Evolutionary conservation across 92 coral and sea anemone species (phyloP), one percentile per base, ranked within the genome.

Genomic region (Palythoa heliodiscus): DNA sequence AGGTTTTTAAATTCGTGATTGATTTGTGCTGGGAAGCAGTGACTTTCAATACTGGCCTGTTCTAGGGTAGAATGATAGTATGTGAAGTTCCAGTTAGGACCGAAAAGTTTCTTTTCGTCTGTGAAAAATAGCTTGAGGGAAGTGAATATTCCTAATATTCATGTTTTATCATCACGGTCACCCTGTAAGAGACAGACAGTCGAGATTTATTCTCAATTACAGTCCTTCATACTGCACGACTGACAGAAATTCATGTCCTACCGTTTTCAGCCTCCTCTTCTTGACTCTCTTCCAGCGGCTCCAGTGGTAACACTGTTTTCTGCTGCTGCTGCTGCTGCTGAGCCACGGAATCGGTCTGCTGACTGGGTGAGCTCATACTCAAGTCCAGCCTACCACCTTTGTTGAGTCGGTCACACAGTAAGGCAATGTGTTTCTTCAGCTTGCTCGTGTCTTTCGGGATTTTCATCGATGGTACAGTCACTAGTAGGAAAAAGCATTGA

Each of bases 361-460:
- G 98, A 11, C 86, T 86, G 6, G 87, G 89, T 43, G 93, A 91
- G 25, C 91, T 87, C 91, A 92, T 76, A 68, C 77, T 82, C 66
- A 95, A 86, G 87, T 96, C 98, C 78, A 96, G 88, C 66, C 93
- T 94, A 24, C 98, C 95, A 43, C 98, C 98, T 81, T 96, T 96
- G 87, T 90, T 95, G n/a, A 96, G 91, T 38, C 98, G 88, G 71
- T 96, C 98, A 69, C 98, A 96, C 81, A 96, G 87, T 55, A 96
- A 78, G 3, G 98, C 98, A 3, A 96, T 86, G 91, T 96, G 98
- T 86, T 96, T 96, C 93, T 96, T 96, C 39, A 96, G 88, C 68
- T 96, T 96, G 68, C 92, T 92, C 20, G 98, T 96, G 88, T 96
- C 98, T 85, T 92, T 90, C 8, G 98, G 98, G 70, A 96, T 93